Evolutionary conservation across 2,113 vertebrate genomes (phyloP), one percentile per base, ranked within the genome.

Genomic region (Urocitellus parryii): DNA sequence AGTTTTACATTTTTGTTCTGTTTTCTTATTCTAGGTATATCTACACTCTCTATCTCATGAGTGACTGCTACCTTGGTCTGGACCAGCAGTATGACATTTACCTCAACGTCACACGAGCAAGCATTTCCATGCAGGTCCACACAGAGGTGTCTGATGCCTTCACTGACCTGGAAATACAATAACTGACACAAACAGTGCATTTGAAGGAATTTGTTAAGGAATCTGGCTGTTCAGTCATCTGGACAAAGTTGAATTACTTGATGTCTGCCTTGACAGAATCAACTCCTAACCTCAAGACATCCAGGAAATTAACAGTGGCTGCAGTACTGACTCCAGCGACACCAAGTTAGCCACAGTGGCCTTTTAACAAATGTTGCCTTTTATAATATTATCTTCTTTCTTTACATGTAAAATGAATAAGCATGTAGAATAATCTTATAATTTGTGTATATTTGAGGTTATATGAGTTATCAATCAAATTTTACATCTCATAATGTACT

Each of bases 11-110:
- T 97, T 85, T 95, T 9, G 2, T 73, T 42, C 91, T 65, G 1
- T 97, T 92, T 93, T 96, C 94, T 6, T 34, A 0, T 95, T 96
- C 37, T 96, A 99, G 99, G 98, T 99, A 98, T 74, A 99, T 99
- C 97, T 99, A 99, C 98, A 99, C 99, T 0, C 98, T 99, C 58
- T 99, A 99, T 98, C 96, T 99, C 98, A 99, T 99, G 98, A 99
- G 99, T 2, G 99, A 99, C 98, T 99, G 99, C 98, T 99, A 99
- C 97, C 98, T 99, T 88, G 99, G 99, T 92, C 97, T 99, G 98
- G 99, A 99, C 98, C 99, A 99, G 96, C 99, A 99, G 98, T 99
- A 99, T 4, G 99, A 99, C 97, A 98, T 99, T 92, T 99, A 99
- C 97, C 98, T 99, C 97, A 99, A 99, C 4, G 97, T 99, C 32